phyloP scores from a whole-genome alignment of 1,140 invertebrate genomes.

The Hesperophylax magnus region DNA sequence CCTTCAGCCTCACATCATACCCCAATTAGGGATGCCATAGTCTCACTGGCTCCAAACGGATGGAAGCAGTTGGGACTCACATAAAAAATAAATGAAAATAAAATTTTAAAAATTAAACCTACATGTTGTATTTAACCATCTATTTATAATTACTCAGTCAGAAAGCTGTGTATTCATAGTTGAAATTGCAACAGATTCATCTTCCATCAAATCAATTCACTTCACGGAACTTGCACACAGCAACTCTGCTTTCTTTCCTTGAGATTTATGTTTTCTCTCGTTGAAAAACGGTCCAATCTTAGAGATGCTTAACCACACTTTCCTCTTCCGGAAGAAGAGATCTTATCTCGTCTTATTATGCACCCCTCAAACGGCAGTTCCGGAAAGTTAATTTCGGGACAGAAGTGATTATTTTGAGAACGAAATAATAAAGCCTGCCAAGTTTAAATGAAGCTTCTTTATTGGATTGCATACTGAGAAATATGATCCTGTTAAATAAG shows the following conservation, averaged over 20 bases:
- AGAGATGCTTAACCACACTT: slow-evolving; percentile 24
- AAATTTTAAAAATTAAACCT: no score
- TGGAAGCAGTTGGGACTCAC: no score
- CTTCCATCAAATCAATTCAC: neutral
- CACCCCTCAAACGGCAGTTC: neutral
- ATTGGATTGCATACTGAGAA: no score
- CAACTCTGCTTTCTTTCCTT: neutral
- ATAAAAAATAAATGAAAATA: no score
- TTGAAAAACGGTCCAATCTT: slow-evolving; percentile 8
- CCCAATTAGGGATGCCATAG: no score
- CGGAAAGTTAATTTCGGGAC: slow-evolving; percentile 22
- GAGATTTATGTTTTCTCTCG: neutral
- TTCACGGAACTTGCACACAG: neutral
- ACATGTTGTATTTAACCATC: no score
- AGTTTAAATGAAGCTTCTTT: no score
- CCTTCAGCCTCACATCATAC: no score
- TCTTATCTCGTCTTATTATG: slow-evolving; percentile 19
- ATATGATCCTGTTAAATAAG: no score
- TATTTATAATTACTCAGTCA: no score
- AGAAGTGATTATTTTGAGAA: neutral
- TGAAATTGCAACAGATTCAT: neutral
- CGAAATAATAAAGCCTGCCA: no score
- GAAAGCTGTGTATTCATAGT: neutral
- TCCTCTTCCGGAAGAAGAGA: neutral
- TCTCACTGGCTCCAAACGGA: no score